These are phyloP conservation scores for Cladopsammia gracilis DNA, from an alignment of 64 coral and sea anemone genomes.

Conservation along the genomic window DNA sequence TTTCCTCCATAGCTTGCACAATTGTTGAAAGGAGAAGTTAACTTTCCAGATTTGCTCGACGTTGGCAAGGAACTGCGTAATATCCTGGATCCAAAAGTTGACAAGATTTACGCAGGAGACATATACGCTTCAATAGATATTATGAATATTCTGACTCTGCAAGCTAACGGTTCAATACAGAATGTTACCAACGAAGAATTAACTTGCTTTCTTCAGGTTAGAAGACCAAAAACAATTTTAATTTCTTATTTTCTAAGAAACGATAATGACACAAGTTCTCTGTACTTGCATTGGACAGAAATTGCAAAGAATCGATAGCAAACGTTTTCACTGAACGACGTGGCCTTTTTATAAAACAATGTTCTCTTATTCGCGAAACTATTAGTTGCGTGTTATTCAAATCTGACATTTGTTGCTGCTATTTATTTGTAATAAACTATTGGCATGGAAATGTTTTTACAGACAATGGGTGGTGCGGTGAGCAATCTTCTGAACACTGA, in stretches of 20 bases:
- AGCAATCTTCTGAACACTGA: constrained; percentile 63
- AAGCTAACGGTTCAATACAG: constrained; percentile 26
- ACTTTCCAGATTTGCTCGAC: constrained; percentile 16
- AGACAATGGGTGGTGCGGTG: constrained; percentile 37
- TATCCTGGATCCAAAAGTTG: constrained; percentile 68
- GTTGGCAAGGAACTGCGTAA: constrained; percentile 30
- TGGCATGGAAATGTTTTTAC: neutral
- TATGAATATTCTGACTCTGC: constrained; percentile 42
- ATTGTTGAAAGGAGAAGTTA: constrained; percentile 39
- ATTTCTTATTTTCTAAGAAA: neutral
- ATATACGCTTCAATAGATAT: constrained; percentile 70
- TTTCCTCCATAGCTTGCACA: constrained; percentile 15
- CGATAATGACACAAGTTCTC: too few relatives aligned
- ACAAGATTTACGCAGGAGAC: constrained; percentile 93
- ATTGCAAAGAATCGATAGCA: too few relatives aligned
- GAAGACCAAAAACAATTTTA: neutral
- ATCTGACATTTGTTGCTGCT: too few relatives aligned
- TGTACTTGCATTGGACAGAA: too few relatives aligned
- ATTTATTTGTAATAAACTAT: too few relatives aligned
- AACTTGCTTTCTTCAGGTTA: constrained; percentile 54
- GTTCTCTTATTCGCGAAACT: too few relatives aligned
- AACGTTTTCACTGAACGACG: too few relatives aligned
- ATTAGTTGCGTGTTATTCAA: too few relatives aligned
- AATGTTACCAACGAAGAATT: constrained; percentile 67
- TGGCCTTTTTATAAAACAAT: too few relatives aligned